Percentiles rank a stretch among this genome's conserved stretches.
Conservation (phyloP, 64 coral and sea anemone species). For the Actinia tenebrosa region DNA sequence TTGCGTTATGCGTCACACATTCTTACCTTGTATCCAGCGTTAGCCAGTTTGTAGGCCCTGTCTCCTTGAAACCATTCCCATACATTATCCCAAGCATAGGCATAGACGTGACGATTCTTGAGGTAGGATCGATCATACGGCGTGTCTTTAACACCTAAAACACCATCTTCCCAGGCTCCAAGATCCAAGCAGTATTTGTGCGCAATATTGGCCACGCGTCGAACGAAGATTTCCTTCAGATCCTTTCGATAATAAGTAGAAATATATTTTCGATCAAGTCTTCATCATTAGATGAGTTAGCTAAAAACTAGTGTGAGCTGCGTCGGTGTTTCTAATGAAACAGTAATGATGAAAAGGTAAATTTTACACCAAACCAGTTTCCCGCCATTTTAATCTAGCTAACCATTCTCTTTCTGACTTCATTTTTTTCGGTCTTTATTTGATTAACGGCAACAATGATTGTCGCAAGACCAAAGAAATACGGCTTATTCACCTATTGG, state of each 20-base stretch:
- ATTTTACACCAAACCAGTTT: too few relatives aligned
- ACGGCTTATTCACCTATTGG: too few relatives aligned
- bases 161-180: slow-evolving; percentile 84
- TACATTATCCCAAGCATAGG: slow-evolving; percentile 91
- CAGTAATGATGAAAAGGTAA: too few relatives aligned
- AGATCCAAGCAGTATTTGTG: slow-evolving; percentile 64
- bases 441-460: too few relatives aligned
- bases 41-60: slow-evolving; percentile 83
- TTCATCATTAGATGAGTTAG: neutral
- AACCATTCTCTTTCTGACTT: too few relatives aligned
- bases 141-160: slow-evolving; percentile 80
- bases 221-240: slow-evolving; percentile 86
- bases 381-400: too few relatives aligned
- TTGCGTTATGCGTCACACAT: neutral
- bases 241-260: neutral
- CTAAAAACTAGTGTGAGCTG: too few relatives aligned
- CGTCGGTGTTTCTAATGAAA: too few relatives aligned
- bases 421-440: too few relatives aligned
- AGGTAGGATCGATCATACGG: slow-evolving; percentile 77
- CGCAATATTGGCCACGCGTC: slow-evolving; percentile 63
- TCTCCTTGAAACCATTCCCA: slow-evolving; percentile 92
- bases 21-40: slow-evolving; percentile 79
- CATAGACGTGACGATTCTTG: slow-evolving; percentile 74
- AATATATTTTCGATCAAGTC: neutral
- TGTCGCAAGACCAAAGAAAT: too few relatives aligned